Base-by-base conservation (phyloP, 53 echinoderm and acorn worm species). In the Henricia sp. region DNA sequence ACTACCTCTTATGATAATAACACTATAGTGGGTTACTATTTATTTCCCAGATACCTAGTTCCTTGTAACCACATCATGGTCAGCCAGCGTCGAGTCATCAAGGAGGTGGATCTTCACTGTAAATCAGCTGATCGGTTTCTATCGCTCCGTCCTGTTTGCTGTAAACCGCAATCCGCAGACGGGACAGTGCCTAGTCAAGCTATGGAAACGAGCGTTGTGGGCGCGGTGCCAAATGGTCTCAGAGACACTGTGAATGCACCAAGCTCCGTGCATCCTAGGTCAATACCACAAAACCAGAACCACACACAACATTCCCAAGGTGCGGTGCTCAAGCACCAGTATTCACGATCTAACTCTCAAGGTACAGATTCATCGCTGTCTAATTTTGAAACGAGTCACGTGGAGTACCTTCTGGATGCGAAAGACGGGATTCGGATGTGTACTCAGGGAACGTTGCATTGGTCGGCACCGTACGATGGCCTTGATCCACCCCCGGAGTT, bases 51-150 rank as follows among this genome's bases (percentile, higher is more conserved):
- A 58, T 90, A 92, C 67, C 74, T 92, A 39, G 92, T 99, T 17
- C 99, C 99, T n/a, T 92, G 99, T 66, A 99, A 83, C 37, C 94
- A 99, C 88, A 83, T 99, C 43, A 99, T 99, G 99, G 99, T 91
- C 72, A 94, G 94, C 67, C 99, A 99, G 40, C 67, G 99, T 8
- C 88, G 86, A 71, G 92, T 95, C 13, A 92, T 99, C 58, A 71
- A 65, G 52, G 92, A 99, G 54, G 64, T 94, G 4, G 94, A 94
- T 52, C 84, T 95, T 28, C 82, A 88, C 51, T 91, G 99, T 44
- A 90, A 88, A 17, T 90, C 92, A 67, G 88, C 94, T 1, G 91
- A 91, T 35, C 90, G 91, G 50, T 99, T 99, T 63, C 74, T 99
- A 19, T 92, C 91, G 4, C 91, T 99, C 26, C 78, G 85, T 35